phyloP scores from a whole-genome alignment of 23 tunicate species.

The Oikopleura vanhoeffeni region DNA sequence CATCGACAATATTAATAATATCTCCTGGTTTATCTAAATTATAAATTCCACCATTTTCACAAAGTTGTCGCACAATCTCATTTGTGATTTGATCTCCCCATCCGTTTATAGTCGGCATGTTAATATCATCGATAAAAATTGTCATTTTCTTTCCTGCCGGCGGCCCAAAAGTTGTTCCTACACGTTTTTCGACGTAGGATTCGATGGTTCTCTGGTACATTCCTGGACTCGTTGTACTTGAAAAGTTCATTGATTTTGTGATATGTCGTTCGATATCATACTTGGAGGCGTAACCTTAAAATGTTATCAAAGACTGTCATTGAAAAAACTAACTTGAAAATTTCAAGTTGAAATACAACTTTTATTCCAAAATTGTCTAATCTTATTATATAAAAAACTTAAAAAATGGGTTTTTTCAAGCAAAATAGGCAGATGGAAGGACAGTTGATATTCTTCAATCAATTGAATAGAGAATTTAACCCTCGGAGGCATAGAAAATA shows the following conservation, averaged over 20 bases:
- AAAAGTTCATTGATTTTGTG: conserved; percentile 85
- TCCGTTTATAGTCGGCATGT: conserved; percentile 89
- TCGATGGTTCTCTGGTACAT: conserved; percentile 95
- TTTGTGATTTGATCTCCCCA: conserved; percentile 99
- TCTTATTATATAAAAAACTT: too few species aligned
- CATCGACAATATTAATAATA: conserved; percentile 87
- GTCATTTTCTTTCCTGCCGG: conserved; percentile 99
- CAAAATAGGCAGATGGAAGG: too few species aligned
- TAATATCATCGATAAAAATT: conserved; percentile 88
- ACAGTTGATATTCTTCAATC: too few species aligned
- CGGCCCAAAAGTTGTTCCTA: conserved; percentile 93
- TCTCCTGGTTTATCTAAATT: conserved; percentile 96
- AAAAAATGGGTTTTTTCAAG: too few species aligned
- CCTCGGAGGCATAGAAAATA: too few species aligned
- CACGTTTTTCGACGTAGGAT: conserved; percentile 93
- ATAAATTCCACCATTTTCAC: conserved; percentile 87
- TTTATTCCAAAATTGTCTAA: too few species aligned
- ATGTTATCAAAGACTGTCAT: too few species aligned
- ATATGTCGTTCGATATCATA: conserved; percentile 81
- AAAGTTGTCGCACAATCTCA: conserved; percentile 87
- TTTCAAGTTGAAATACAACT: too few species aligned
- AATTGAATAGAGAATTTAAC: too few species aligned
- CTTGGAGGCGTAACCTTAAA: conserved; percentile 31
- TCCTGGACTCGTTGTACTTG: conserved; percentile 89
- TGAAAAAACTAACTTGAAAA: too few species aligned